Conservation (phyloP, 2,797 vertebrate genomes). For the Schizothorax lantsangensis region DNA sequence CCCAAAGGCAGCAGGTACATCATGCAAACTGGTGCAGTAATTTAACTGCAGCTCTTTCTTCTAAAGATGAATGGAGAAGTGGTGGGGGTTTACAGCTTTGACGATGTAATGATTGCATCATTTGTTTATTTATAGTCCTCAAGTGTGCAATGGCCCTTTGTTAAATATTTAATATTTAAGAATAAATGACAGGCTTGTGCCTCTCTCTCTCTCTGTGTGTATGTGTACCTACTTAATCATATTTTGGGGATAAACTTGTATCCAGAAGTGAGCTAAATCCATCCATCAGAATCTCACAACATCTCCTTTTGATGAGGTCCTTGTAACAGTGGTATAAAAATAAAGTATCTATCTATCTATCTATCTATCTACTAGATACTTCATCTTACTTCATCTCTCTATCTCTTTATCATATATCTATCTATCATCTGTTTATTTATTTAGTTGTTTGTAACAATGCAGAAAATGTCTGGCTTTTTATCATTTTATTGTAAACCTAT, state of each 20-base stretch:
- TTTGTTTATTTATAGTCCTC: conserved; percentile 44
- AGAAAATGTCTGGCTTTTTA: neutral
- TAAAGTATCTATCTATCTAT: neutral
- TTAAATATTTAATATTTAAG: conserved; percentile 46
- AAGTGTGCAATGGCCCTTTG: conserved; percentile 36
- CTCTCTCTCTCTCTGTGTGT: conserved; percentile 17
- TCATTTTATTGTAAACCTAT: neutral
- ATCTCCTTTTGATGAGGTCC: neutral
- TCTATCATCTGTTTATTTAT: neutral
- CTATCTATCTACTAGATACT: too few relatives aligned
- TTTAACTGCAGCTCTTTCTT: conserved; percentile 27
- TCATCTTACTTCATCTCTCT: too few relatives aligned
- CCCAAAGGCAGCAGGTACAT: neutral
- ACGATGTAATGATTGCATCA: conserved; percentile 30
- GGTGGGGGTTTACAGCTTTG: conserved; percentile 15
- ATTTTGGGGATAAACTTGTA: neutral
- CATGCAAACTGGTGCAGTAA: conserved; percentile 4
- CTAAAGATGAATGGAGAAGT: conserved; percentile 28
- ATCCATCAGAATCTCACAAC: neutral
- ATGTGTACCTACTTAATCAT: neutral
- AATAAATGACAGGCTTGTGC: conserved; percentile 46
- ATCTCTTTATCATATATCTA: neutral
- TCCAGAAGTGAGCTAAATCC: neutral
- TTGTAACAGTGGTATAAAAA: neutral
- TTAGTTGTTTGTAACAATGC: neutral